These are phyloP conservation scores for Myotis daubentonii DNA, from an alignment of 2,797 vertebrate species.

Conservation along the genomic window DNA sequence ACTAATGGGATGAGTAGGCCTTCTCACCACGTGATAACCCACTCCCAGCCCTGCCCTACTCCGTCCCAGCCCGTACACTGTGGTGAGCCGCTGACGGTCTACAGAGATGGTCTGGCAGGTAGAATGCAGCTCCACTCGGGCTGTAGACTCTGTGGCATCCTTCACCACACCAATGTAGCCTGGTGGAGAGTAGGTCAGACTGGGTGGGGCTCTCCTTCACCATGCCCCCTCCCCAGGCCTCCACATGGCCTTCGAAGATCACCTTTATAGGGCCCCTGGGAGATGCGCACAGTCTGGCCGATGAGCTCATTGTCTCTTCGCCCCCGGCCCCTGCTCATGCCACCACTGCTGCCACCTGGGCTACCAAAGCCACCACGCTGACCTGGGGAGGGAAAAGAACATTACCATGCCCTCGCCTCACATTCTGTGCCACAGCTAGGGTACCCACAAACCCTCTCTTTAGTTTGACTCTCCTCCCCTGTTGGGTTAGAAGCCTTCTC, in stretches of 20 bases:
- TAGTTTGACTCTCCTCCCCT: not conserved
- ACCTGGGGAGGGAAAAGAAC: slow-evolving; percentile 52
- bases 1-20: not conserved
- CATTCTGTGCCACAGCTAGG: not conserved
- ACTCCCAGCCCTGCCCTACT: too few species aligned
- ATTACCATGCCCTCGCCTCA: not conserved
- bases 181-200: slow-evolving; percentile 70
- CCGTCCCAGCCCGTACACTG: slow-evolving; percentile 86
- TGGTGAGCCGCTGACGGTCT: slow-evolving; percentile 93
- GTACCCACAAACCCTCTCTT: not conserved
- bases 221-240: not conserved
- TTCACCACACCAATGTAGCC: slow-evolving; percentile 98
- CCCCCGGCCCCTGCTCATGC: slow-evolving; percentile 93
- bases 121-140: slow-evolving; percentile 95
- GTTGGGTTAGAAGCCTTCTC: not conserved
- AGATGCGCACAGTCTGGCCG: slow-evolving; percentile 96
- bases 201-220: not conserved
- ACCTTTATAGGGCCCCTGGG: slow-evolving; percentile 98
- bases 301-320: slow-evolving; percentile 96
- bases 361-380: slow-evolving; percentile 88
- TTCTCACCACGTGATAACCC: not conserved
- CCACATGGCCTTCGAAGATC: not conserved
- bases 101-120: slow-evolving; percentile 99
- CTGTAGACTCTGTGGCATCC: slow-evolving; percentile 96
- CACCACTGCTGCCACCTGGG: slow-evolving; percentile 82